A percentile compares a stretch with the other conserved stretches of the same genome.
These are phyloP conservation scores for Pyrgilauda ruficollis DNA, from an alignment of 2,113 vertebrate genomes.

Conservation along the genomic window DNA sequence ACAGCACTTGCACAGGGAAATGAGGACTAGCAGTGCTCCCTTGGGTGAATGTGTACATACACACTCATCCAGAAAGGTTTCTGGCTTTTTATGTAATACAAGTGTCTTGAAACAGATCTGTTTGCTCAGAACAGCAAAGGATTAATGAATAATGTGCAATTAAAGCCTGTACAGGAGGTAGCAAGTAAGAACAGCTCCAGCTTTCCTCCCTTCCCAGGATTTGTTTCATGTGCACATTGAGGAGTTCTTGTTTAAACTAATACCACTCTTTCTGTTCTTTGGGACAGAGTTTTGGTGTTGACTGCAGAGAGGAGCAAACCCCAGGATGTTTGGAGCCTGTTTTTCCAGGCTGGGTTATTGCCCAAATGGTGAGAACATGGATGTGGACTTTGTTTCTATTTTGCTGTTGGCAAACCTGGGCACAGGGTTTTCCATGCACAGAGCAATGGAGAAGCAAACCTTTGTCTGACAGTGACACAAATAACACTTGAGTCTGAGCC, in stretches of 20 bases:
- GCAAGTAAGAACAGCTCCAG: background rate
- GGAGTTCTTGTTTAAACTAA: background rate
- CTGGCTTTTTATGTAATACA: constrained; percentile 13
- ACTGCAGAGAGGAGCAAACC: background rate
- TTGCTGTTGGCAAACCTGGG: background rate
- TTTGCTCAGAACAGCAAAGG: constrained; percentile 41
- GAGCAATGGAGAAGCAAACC: background rate
- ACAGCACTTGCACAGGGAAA: background rate
- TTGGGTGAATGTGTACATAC: background rate
- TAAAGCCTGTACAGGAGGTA: background rate
- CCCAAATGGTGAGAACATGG: background rate
- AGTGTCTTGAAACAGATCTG: constrained; percentile 14
- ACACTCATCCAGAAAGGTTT: background rate
- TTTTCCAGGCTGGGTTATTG: background rate
- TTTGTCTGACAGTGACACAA: background rate
- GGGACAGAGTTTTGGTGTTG: background rate
- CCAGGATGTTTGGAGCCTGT: background rate
- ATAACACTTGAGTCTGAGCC: background rate
- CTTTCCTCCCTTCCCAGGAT: background rate
- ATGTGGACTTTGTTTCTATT: background rate
- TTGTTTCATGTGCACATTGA: background rate
- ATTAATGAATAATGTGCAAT: constrained; percentile 44
- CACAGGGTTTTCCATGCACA: background rate
- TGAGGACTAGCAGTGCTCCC: background rate
- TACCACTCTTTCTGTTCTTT: background rate